Base-by-base conservation (phyloP, 1,140 invertebrate species). In the Danaus melanippus region DNA sequence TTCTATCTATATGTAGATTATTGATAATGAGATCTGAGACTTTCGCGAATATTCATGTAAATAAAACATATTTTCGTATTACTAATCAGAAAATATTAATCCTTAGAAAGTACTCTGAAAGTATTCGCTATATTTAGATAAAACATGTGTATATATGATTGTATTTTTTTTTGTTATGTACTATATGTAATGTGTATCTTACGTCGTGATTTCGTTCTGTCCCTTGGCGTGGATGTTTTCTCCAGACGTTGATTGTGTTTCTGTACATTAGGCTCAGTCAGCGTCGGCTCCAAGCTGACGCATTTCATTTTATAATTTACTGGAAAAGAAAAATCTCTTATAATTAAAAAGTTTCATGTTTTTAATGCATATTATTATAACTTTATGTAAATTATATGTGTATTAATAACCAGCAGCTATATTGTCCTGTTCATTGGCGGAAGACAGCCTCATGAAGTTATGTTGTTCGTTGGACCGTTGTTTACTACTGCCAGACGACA, bases 231-330 rank as follows among this genome's bases (percentile, higher is more conserved):
- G 1, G 76, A 64, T 7, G 72, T 77, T 51, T 81, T 75, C 55
- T 88, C 85, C 17, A 89, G 66, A 3, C 87, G 73, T 52, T 87
- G 81, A 63, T 88, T 88, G 63, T 88, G 88, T 48, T 86, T 87
- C 56, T 89, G 87, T 17, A 88, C 71, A 61, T 87, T 88, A 0
- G 87, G 88, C 58, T 88, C 88, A 1, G 87, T 88, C 17, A 87
- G 67, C 10, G 88, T 80, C 10, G 89, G 88, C 62, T 90, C 89
- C 67, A 88, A 55, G 32, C 79, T 87, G 8, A 87, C 74, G 54
- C 76, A 80, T 60, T 86, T 86, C 45, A 86, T 52, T 52, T 86
- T 86, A 62, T 80, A 86, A 54, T 84, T 86, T 7, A 86, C 83
- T 86, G 69, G 10, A 70, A 60, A 53, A 53, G 39, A 50, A 57